Base-by-base conservation (phyloP, 2,797 vertebrate genomes). In the Aphelocoma californica region DNA sequence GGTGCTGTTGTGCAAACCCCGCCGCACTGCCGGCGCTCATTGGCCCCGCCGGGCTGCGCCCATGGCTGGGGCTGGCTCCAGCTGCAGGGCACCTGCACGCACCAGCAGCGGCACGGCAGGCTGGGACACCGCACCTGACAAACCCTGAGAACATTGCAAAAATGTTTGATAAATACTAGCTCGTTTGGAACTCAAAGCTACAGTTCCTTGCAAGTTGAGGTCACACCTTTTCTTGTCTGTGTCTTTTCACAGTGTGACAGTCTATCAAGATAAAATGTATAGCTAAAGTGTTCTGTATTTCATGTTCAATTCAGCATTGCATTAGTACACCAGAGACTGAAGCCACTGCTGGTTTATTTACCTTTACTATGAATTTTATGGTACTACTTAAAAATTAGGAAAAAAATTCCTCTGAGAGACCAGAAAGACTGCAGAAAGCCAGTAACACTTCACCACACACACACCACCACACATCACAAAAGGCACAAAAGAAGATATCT, bases 1-100 rank as follows among this genome's bases (percentile, higher is more conserved):
- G 96, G 93, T 78, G 95, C 93, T 95, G 96, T 97, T 98, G 97
- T 97, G 98, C 98, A 98, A 97, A 57, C 19, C 36, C 29, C 0
- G 94, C 96, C 20, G 69, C 77, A 75, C 97, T 78, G 13, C 32
- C 72, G 56, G 38, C 45, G 72, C 96, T 94, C 95, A 98, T 96
- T 96, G 97, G 97, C 40, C 81, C 93, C 40, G 89, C 83, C 38
- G 40, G 58, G 67, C 91, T 75, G 90, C 24, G 62, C 87, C 95
- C 62, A 25, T 16, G 60, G 60, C 84, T 38, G 18, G 90, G 93
- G 92, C 92, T 21, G 92, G 78, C 92, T 42, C 40, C 34, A 14
- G 84, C 95, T 81, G 42, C 34, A 11, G 61, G 83, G 66, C 58
- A 66, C 8, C 96, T 53, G 85, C 93, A 51, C 92, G 92, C 79